Conservation (phyloP, 53 echinoderm and acorn worm species). For the Hippasteria phrygiana region DNA sequence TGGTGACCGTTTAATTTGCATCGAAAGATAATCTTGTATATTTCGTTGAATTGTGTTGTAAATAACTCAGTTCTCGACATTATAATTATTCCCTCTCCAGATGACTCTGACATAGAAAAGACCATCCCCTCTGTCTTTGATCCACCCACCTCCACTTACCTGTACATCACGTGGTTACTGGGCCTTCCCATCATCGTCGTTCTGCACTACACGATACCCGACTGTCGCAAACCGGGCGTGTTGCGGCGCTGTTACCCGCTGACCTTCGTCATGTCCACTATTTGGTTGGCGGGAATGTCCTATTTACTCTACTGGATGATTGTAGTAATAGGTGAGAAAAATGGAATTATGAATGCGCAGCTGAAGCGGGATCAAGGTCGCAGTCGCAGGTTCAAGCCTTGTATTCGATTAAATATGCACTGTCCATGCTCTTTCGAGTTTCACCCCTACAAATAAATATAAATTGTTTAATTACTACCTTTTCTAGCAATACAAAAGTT, state of each 20-base stretch:
- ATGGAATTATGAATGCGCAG: background rate
- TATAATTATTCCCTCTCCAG: background rate
- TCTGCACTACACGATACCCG: conserved; percentile 80
- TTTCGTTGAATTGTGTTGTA: no score
- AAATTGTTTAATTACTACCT: no score
- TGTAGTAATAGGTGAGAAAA: conserved; percentile 78
- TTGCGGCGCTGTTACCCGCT: conserved; percentile 69
- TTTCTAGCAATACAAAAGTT: no score
- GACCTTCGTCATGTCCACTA: conserved; percentile 74
- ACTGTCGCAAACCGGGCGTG: conserved; percentile 75
- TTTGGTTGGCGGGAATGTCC: conserved; percentile 80
- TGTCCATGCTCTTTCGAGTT: no score
- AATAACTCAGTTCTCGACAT: background rate
- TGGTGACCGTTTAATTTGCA: no score
- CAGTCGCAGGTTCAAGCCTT: no score
- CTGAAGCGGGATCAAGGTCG: background rate
- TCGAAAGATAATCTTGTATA: no score
- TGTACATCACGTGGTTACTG: conserved; percentile 66
- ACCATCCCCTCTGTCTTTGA: conserved; percentile 65
- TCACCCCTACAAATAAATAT: no score
- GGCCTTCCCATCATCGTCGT: conserved; percentile 76
- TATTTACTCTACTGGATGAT: conserved; percentile 93
- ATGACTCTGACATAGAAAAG: conserved; percentile 14
- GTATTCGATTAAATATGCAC: no score
- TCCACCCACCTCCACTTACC: conserved; percentile 59